Conservation (phyloP, 2,113 vertebrate species). For the Propithecus coquereli region DNA sequence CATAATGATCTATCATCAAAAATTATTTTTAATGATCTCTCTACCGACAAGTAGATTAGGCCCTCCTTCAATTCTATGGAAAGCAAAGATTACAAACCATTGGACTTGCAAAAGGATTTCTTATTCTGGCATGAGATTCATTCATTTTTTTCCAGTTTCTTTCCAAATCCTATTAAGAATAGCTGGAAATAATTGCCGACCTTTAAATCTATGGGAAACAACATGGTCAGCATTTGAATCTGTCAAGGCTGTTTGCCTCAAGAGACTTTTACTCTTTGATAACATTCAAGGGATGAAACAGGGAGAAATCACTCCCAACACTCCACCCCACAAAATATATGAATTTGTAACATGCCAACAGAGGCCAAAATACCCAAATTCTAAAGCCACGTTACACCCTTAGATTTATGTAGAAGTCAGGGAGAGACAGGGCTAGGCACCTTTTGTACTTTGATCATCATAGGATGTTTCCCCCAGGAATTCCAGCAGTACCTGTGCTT, state of each 20-base stretch:
- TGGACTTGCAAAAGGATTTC: slow-evolving; percentile 14
- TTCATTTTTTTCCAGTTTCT: slow-evolving; percentile 14
- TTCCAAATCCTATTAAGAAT: slow-evolving; percentile 15
- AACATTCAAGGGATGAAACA: neutral
- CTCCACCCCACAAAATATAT: neutral
- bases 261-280: slow-evolving; percentile 2
- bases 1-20: neutral
- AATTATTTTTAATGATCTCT: neutral
- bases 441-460: neutral
- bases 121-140: neutral
- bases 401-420: neutral
- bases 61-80: neutral
- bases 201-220: neutral
- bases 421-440: neutral
- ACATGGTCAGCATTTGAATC: neutral
- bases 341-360: neutral
- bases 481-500: neutral
- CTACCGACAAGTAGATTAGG: neutral
- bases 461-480: neutral
- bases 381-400: neutral
- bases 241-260: neutral
- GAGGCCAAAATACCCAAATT: neutral
- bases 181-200: neutral
- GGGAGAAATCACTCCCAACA: neutral
- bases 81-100: slow-evolving; percentile 16